Evolutionary conservation across 2,888 invertebrate genomes (phyloP).

Genomic region (Pandemis cinnamomeana): DNA sequence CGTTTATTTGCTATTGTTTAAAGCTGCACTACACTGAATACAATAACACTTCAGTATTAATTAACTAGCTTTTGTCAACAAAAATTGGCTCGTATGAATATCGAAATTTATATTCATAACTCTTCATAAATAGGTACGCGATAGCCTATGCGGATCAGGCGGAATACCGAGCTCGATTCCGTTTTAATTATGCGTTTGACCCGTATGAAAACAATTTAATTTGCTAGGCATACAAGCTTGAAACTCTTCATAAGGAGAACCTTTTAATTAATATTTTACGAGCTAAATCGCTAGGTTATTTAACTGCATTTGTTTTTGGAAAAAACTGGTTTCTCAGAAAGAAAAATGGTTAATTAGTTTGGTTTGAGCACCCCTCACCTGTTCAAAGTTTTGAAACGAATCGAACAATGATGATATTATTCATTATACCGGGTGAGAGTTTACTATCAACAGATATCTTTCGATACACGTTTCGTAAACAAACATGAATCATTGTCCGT

Average conservation of each 20-base stretch:
- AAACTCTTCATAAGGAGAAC: constrained; percentile 18
- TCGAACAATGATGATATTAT: neutral
- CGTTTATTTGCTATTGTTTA: constrained; percentile 60
- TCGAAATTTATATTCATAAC: constrained; percentile 28
- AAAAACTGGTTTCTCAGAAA: neutral
- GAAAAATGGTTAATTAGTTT: neutral
- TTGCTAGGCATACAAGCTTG: constrained; percentile 18
- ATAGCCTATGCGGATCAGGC: constrained; percentile 26
- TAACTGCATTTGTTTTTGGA: neutral
- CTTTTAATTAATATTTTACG: constrained; percentile 5
- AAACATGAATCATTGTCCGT: constrained; percentile 21
- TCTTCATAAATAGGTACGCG: constrained; percentile 17
- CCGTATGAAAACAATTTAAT: constrained; percentile 26
- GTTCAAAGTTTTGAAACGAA: neutral
- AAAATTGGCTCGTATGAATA: constrained; percentile 12
- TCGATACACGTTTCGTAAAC: constrained; percentile 1
- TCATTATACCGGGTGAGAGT: neutral
- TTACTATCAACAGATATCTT: neutral
- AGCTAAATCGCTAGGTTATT: neutral
- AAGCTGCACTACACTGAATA: constrained; percentile 49
- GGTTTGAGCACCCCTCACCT: neutral
- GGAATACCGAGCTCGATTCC: constrained; percentile 19
- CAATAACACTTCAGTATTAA: constrained; percentile 38
- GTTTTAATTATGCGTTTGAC: constrained; percentile 25
- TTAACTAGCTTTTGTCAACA: constrained; percentile 39